Base-by-base conservation (phyloP, 2,113 vertebrate genomes). In the Loxodonta africana region DNA sequence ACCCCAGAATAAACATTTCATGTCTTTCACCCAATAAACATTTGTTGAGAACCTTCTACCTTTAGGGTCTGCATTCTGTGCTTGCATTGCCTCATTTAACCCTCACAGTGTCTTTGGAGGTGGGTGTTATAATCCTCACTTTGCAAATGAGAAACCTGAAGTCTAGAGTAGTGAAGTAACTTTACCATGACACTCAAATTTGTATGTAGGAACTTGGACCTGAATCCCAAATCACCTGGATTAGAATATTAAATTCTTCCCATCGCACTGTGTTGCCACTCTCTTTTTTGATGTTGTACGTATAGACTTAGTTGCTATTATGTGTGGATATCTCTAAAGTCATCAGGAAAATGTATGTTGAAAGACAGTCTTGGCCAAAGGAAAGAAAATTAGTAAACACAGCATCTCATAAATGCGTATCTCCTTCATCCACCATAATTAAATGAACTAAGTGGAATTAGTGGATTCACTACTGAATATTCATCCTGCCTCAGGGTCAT, bases 401-500 rank as follows among this genome's bases (percentile, higher is more conserved):
- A 93, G 37, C 25, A 51, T 57, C 20, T 88, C 60, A 87, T 41
- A 67, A 33, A 60, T 77, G 46, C 25, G 76, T 37, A 78, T 92
- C 60, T 84, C 30, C 71, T 51, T 90, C 57, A 74, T 46, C 23
- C 33, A 86, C 28, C 23, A 71, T 74, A 94, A 83, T 83, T 86
- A 92, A 89, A 96, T n/a, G 17, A 46, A 93, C 80, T 82, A 76
- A 88, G 33, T 83, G 6, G 48, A 96, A 90, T 94, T 88, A 69
- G 6, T 82, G 23, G 30, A 85, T 76, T 84, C 53, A 30, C 5
- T 46, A 33, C n/a, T 67, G 17, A 80, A 53, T 76, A 60, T 51
- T 80, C n/a, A 89, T 92, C 53, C 73, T 60, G 9, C 71, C 63
- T 92, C 53, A 33, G 74, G 82, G 15, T 85, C 78, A 14, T 83